Base-by-base conservation (phyloP, 2,888 invertebrate species). In the Plutella xylostella region DNA sequence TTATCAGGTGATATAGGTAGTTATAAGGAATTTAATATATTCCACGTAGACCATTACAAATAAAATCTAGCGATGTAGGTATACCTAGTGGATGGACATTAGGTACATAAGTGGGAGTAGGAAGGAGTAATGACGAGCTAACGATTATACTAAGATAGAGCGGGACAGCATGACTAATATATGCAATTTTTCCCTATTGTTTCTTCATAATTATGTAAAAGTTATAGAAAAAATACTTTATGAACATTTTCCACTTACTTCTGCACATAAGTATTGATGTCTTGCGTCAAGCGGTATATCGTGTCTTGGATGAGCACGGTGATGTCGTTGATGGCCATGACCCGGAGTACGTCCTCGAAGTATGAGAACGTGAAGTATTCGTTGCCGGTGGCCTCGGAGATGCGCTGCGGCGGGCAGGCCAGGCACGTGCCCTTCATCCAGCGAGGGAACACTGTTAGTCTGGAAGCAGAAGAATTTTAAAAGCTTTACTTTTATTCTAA, bases 341-440 rank as follows among this genome's bases (percentile, higher is more conserved):
- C 90, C 52, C 89, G 80, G 4, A 92, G 74, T 1, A 95, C 84
- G 52, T 97, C 95, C 48, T 93, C 90, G 58, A 90, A 93, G 72
- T 90, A 96, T 0, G 91, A 92, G 66, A 91, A 93, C 1, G 87
- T 79, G 54, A 88, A 88, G 46, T 85, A 85, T 50, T 83, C 83
- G 46, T 76, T 79, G 49, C 80, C 80, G 0, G 77, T 89, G 30
- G 87, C 85, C 2, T 87, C 86, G 0, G 82, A 76, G 7, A 88
- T 72, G 1, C 67, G 68, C 51, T 90, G 87, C 0, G 90, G 88
- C 1, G 88, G 85, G 48, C 92, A 92, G 31, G 89, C 86, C 0
- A 93, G 62, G 58, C 96, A 96, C 1, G 92, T 92, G 11, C 89
- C 89, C 55, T 89, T 85, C 91, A 93, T 92, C 96, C 96, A 97